Evolutionary conservation across 2,888 invertebrate species (phyloP), one percentile per base, ranked within the genome.

Genomic region (Poecilobothrus nobilitatus): DNA sequence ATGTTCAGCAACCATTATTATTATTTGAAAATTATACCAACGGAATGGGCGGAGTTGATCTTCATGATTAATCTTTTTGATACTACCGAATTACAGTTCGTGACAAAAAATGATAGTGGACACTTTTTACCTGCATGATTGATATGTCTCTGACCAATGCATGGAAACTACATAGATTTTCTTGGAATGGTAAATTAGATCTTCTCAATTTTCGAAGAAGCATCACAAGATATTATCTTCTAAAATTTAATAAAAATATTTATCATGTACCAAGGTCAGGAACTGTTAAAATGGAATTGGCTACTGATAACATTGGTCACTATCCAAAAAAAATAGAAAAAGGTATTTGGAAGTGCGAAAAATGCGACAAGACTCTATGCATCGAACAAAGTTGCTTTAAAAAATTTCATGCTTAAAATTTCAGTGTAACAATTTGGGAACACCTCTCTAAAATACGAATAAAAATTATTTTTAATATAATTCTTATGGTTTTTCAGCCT

Each of bases 291-390:
- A 61, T n/a, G n/a, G 61, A 6, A n/a, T 61, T 61, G 61, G n/a
- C n/a, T 61, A 18, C 61, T 61, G 61, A 61, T 61, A 15, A 61
- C 15, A 61, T 61, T 61, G 61, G 61, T 18, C 61, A 61, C n/a
- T 61, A 61, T 61, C 61, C 61, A n/a, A n/a, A 61, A 61, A 61
- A 61, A 61, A n/a, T n/a, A n/a, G n/a, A n/a, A 61, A 61, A n/a
- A 61, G 34, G 61, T n/a, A 61, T 61, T n/a, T 61, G 61, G 63
- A 63, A 22, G 22, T 63, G 10, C 27, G 4, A 63, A 22, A 27
- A 27, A 34, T 34, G 34, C 34, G 8, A 34, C 34, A 34, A 34
- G 8, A 34, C 34, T 7, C 34, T 34, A 7, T 34, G 34, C 8
- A 34, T 34, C 34, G 34, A 34, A 34, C 34, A 34, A 8, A 34